Conservation (phyloP, 2,797 vertebrate genomes). For the Poeciliopsis turneri region DNA sequence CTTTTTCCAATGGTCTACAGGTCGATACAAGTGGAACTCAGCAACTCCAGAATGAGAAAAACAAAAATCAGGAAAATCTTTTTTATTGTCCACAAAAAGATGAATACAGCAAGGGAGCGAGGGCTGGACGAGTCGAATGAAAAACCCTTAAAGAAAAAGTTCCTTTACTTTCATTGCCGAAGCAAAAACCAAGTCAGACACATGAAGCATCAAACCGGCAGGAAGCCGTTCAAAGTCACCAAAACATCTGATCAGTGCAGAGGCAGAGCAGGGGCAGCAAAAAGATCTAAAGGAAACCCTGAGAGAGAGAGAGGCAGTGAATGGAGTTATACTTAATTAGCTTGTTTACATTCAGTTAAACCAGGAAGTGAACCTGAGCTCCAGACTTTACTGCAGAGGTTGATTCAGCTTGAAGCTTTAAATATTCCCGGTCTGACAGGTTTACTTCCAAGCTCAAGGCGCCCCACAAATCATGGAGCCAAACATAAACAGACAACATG, state of each 20-base stretch:
- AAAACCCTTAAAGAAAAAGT: neutral
- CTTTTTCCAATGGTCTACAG: neutral
- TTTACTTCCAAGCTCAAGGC: neutral
- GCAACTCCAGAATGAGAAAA: neutral
- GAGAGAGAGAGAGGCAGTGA: neutral
- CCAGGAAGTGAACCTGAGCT: neutral
- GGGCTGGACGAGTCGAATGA: neutral
- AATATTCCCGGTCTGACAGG: neutral
- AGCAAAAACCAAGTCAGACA: neutral
- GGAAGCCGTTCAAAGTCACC: neutral
- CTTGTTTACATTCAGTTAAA: neutral
- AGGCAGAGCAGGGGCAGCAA: neutral
- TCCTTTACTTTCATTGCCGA: neutral
- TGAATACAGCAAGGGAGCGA: no score
- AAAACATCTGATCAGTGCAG: neutral
- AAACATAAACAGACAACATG: slow-evolving; percentile 1
- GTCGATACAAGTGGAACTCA: neutral
- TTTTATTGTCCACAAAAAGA: no score
- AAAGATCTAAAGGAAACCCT: neutral
- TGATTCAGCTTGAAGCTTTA: neutral
- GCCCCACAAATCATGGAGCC: neutral
- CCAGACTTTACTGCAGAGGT: neutral
- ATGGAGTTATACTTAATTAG: neutral
- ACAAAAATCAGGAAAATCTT: neutral
- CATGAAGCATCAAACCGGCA: neutral